A percentile compares a stretch with the other conserved stretches of the same genome.
These are phyloP conservation scores for Eupithecia subumbrata DNA, from an alignment of 2,888 invertebrate species.

Conservation along the genomic window DNA sequence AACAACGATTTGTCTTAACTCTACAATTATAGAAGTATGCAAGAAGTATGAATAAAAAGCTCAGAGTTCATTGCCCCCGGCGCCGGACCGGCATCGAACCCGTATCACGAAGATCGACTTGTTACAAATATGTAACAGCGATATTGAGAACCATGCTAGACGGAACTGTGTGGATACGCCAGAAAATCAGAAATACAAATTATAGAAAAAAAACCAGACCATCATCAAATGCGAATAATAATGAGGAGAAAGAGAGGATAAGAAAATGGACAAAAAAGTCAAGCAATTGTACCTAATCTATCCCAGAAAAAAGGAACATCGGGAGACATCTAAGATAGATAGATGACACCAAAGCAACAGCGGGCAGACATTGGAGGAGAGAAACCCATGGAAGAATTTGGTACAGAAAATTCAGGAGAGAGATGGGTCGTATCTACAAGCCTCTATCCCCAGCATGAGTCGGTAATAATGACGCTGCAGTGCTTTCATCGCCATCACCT, in stretches of 20 bases:
- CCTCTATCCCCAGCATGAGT: conserved; percentile 41
- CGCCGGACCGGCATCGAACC: conserved; percentile 41
- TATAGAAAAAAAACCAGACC: not conserved
- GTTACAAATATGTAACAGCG: conserved; percentile 50
- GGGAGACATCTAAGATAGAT: not conserved
- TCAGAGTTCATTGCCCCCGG: conserved; percentile 40
- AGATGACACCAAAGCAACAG: not conserved
- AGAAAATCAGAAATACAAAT: not conserved
- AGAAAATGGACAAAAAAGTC: not conserved
- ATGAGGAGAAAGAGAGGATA: not conserved
- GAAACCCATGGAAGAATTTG: not conserved
- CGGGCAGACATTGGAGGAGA: not conserved
- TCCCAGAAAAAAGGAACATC: not conserved
- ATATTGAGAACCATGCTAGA: conserved; percentile 41
- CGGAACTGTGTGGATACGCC: conserved; percentile 37
- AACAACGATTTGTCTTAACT: conserved; percentile 14
- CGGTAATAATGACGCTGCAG: conserved; percentile 50
- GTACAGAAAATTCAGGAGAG: not conserved
- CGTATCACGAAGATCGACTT: conserved; percentile 46
- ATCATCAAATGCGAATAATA: not conserved
- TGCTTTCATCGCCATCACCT: conserved; percentile 45
- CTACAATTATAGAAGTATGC: conserved; percentile 30
- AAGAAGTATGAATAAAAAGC: conserved; percentile 41
- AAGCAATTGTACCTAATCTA: not conserved
- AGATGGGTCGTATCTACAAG: conserved; percentile 28